These are phyloP conservation scores for Solen grandis DNA, from an alignment of 1,140 invertebrate species.

Conservation along the genomic window DNA sequence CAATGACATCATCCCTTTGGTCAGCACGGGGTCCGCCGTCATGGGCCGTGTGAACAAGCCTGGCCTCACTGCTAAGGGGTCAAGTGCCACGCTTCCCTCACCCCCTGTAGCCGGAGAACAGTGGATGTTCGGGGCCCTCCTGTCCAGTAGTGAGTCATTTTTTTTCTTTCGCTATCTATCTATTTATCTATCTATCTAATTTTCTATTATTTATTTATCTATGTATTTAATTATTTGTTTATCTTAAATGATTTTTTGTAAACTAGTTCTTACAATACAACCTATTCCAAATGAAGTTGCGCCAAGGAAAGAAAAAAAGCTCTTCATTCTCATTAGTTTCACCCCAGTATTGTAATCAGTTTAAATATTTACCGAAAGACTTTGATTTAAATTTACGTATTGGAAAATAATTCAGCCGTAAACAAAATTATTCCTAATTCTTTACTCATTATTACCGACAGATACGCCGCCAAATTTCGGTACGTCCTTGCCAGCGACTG, in stretches of 20 bases:
- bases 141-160: slow-evolving; percentile 9
- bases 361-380: too few species aligned
- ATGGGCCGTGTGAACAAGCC: neutral
- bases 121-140: slow-evolving; percentile 3
- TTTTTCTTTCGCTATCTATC: neutral
- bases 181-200: neutral
- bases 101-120: neutral
- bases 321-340: too few species aligned
- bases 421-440: too few species aligned
- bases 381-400: too few species aligned
- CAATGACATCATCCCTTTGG: neutral
- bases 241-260: too few species aligned
- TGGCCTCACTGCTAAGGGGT: neutral
- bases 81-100: neutral
- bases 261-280: too few species aligned
- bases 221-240: too few species aligned
- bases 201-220: too few species aligned
- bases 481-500: neutral
- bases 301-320: neutral
- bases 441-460: too few species aligned
- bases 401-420: too few species aligned
- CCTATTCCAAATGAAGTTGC: neutral
- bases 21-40: neutral
- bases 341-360: too few species aligned
- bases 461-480: slow-evolving; percentile 19